A percentile compares a stretch with the other conserved stretches of the same genome.
These are phyloP conservation scores for Passerina amoena DNA, from an alignment of 2,113 vertebrate species.

Conservation along the genomic window DNA sequence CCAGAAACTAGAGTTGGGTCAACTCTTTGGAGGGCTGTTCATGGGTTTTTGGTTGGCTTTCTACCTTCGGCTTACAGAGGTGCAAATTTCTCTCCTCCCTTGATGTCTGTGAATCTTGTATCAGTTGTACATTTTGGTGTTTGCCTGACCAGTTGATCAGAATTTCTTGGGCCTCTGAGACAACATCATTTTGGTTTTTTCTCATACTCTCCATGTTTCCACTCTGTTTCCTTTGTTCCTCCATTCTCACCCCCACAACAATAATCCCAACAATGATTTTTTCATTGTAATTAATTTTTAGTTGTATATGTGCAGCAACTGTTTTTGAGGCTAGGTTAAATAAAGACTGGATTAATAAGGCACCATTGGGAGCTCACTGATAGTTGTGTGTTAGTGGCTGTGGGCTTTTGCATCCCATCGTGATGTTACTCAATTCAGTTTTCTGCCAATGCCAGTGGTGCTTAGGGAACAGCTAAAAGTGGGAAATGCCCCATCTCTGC, in stretches of 20 bases:
- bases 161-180: background rate
- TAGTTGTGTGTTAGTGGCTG: background rate
- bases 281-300: background rate
- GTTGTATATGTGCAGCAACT: background rate
- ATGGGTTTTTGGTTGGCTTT: background rate
- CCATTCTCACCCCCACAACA: background rate
- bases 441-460: background rate
- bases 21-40: background rate
- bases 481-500: background rate
- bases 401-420: background rate
- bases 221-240: background rate
- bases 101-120: rapidly evolving
- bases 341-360: background rate
- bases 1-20: background rate
- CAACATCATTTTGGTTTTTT: background rate
- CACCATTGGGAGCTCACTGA: background rate
- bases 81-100: background rate
- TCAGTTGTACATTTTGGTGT: background rate
- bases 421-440: background rate
- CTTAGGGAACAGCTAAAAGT: background rate
- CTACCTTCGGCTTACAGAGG: background rate
- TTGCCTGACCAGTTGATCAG: background rate
- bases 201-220: background rate
- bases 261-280: background rate
- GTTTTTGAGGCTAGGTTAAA: background rate